phyloP scores from a whole-genome alignment of 2,797 vertebrate species.

The Anabacerthia variegaticeps region DNA sequence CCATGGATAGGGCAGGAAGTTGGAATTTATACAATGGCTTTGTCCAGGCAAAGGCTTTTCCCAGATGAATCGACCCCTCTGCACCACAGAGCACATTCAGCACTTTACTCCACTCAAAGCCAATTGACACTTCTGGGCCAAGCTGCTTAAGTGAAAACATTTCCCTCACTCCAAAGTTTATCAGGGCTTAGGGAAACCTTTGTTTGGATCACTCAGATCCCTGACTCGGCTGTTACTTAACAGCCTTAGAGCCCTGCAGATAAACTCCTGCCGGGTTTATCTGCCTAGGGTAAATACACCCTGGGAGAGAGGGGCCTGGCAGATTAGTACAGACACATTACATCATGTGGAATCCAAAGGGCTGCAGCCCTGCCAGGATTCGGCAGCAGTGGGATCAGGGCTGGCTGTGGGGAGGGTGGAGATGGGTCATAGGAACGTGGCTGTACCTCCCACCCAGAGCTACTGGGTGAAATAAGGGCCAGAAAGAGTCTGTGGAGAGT shows the following conservation, averaged over 20 bases:
- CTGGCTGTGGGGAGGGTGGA: background rate
- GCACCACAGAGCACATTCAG: background rate
- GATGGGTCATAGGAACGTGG: background rate
- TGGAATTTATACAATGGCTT: background rate
- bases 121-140: background rate
- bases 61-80: background rate
- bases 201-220: background rate
- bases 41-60: background rate
- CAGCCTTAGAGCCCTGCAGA: slow-evolving; percentile 45
- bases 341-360: background rate
- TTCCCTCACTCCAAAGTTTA: background rate
- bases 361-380: background rate
- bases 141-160: slow-evolving; percentile 12
- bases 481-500: background rate
- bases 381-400: background rate
- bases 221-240: background rate
- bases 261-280: slow-evolving; percentile 40
- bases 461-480: background rate
- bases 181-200: slow-evolving; percentile 34
- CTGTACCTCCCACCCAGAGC: background rate
- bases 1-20: background rate
- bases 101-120: background rate
- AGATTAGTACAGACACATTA: background rate
- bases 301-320: background rate
- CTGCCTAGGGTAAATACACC: background rate